Conservation (phyloP, 2,797 vertebrate genomes). For the Botia almorhae region DNA sequence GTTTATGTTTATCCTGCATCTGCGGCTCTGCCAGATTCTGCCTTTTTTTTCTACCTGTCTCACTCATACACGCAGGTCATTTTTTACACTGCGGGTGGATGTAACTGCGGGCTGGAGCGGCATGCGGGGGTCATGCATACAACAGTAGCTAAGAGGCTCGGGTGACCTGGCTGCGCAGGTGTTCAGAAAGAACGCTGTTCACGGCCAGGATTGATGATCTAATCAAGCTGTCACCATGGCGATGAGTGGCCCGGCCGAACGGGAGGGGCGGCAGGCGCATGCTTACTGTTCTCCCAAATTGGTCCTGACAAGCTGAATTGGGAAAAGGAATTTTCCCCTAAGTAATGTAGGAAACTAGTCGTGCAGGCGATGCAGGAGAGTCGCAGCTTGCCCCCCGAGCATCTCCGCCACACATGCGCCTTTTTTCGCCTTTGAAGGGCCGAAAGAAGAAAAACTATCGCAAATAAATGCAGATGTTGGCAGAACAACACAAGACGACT, state of each 20-base stretch:
- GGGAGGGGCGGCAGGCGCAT: constrained; percentile 84
- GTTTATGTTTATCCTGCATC: constrained; percentile 8
- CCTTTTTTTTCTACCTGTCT: background rate
- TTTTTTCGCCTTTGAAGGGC: constrained; percentile 29
- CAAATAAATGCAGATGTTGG: constrained; percentile 50
- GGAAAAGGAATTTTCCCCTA: constrained; percentile 89
- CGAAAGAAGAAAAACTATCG: constrained; percentile 67
- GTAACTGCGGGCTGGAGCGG: constrained; percentile 76
- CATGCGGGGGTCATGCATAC: constrained; percentile 78
- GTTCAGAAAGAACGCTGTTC: constrained; percentile 91
- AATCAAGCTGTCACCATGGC: constrained; percentile 93
- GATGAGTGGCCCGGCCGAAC: constrained; percentile 82
- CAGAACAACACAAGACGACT: constrained; percentile 36
- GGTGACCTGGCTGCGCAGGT: constrained; percentile 89
- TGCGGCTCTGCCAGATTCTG: background rate
- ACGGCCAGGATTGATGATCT: constrained; percentile 90
- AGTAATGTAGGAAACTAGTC: constrained; percentile 91
- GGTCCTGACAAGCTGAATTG: constrained; percentile 92
- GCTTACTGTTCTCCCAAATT: constrained; percentile 93
- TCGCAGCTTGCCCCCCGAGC: constrained; percentile 49
- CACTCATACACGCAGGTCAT: constrained; percentile 66
- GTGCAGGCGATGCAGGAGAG: constrained; percentile 84
- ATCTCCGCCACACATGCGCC: constrained; percentile 31
- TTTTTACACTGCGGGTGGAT: constrained; percentile 80
- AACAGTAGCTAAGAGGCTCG: constrained; percentile 85